Evolutionary conservation across 2,113 vertebrate species (phyloP), one percentile per base, ranked within the genome.

Genomic region (Bufo gargarizans): DNA sequence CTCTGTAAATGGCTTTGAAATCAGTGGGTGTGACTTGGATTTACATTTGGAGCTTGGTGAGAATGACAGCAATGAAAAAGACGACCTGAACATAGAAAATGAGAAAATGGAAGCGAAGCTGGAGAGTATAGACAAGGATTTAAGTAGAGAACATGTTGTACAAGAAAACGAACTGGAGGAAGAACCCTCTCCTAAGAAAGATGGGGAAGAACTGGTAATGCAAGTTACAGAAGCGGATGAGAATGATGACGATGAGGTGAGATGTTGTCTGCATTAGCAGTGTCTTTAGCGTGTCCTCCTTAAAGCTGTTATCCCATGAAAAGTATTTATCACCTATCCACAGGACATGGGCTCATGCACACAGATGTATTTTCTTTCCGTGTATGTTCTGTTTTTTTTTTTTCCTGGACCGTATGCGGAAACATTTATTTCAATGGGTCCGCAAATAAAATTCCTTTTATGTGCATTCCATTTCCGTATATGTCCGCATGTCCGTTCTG

Each of bases 11-110:
- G 95, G 95, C 0, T 98, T 99, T 13, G 96, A 96, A 0, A 90
- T 96, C 86, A 97, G 95, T 19, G 96, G 95, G 83, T 99, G 97
- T 77, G 98, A 99, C 84, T 88, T 99, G 4, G 98, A 99, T 92
- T 94, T 99, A 77, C 96, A 97, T 89, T 91, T 99, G 90, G 97
- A 98, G 80, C 92, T 99, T 80, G 96, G 97, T 45, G 87, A 88
- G n/a, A 56, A 49, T 0, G 77, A 86, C 11, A 16, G 11, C 17
- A 22, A 20, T 8, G 61, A 80, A 17, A 33, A 8, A 45, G 86
- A 74, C 3, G 67, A 81, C 4, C 14, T 7, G 6, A 45, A 71
- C 7, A 6, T 6, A 61, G 55, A 74, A 22, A 43, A 50, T 13
- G 20, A 63, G 22, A 12, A 45, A 19, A 65, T 53, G 14, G 79